Evolutionary conservation across 1,140 invertebrate species (phyloP), one percentile per base, ranked within the genome.

Genomic region (Solenopsis invicta): DNA sequence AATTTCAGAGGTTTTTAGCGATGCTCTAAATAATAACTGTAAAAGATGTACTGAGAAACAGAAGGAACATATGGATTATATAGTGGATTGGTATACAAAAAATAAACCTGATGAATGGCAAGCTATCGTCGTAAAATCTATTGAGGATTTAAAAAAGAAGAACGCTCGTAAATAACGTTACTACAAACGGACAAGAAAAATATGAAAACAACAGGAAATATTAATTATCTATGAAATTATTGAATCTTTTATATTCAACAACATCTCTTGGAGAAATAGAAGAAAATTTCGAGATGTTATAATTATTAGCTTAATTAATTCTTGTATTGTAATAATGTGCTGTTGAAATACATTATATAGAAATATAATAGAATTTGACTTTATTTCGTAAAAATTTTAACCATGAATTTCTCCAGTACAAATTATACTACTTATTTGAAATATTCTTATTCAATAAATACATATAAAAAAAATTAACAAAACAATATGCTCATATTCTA

Each of bases 31-130:
- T 18, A 92, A 88, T 2, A 85, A 89, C 10, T 92, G 91, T 29
- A 66, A 10, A 12, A 91, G 10, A 86, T 92, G 92, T 54, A 92
- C 91, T 0, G 78, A 80, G 1, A 86, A 37, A n/a, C 91, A 92
- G 48, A 81, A 84, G n/a, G 2, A 24, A 1, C 67, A 10, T 0
- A 34, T 92, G 3, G 24, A 91, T 9, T 50, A n/a, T 54, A 9
- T 92, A 8, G 56, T 78, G 0, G 77, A 64, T 0, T 93, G 81
- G 80, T 93, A 80, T 9, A 52, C 50, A 12, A 48, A 61, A 16
- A 87, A 93, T 41, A 21, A 85, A 18, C 88, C 87, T 0, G 76
- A 88, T 0, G 67, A 89, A 61, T 92, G 88, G 80, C n/a, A 86
- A 0, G 12, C 18, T 1, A 1, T 91, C 10, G 56, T 92, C 64